Percentiles rank a stretch among this genome's conserved stretches.
Evolutionary conservation across 2,113 vertebrate species (phyloP).

Genomic region (Mugil cephalus): DNA sequence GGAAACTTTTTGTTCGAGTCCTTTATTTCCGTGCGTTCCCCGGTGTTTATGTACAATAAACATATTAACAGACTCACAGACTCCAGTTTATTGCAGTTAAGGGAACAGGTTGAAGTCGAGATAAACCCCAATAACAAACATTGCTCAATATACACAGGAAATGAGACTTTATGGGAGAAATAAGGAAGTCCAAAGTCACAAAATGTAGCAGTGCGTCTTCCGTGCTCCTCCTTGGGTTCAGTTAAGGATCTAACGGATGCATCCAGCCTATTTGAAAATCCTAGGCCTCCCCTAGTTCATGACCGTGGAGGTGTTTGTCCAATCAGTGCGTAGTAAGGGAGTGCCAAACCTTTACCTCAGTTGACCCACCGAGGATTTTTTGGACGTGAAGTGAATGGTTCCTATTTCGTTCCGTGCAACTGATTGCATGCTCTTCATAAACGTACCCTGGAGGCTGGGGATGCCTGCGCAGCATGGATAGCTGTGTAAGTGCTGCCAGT

Average conservation of each 20-base stretch:
- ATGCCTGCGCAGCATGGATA: constrained; percentile 25
- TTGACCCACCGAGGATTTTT: background rate
- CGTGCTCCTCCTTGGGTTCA: constrained; percentile 15
- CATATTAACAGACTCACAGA: too few species aligned
- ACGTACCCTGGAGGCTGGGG: constrained; percentile 22
- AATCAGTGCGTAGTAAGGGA: background rate
- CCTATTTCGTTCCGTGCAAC: background rate
- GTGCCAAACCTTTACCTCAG: constrained; percentile 7
- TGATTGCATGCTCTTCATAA: constrained; percentile 15
- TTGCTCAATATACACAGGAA: constrained; percentile 46
- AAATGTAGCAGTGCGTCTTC: background rate
- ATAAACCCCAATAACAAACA: constrained; percentile 39
- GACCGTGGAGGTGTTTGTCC: constrained; percentile 10
- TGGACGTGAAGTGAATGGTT: background rate
- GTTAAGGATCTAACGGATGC: background rate
- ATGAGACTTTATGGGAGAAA: constrained; percentile 21
- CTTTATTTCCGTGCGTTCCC: background rate
- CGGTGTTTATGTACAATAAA: too few species aligned
- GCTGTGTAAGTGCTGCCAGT: background rate
- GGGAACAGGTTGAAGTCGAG: constrained; percentile 21
- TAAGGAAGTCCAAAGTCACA: constrained; percentile 21
- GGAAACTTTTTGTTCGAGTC: background rate
- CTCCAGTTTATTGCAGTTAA: background rate
- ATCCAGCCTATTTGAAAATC: background rate
- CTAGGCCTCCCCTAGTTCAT: background rate